Base-by-base conservation (phyloP, 2,797 vertebrate species). In the Dendrocincla fuliginosa region DNA sequence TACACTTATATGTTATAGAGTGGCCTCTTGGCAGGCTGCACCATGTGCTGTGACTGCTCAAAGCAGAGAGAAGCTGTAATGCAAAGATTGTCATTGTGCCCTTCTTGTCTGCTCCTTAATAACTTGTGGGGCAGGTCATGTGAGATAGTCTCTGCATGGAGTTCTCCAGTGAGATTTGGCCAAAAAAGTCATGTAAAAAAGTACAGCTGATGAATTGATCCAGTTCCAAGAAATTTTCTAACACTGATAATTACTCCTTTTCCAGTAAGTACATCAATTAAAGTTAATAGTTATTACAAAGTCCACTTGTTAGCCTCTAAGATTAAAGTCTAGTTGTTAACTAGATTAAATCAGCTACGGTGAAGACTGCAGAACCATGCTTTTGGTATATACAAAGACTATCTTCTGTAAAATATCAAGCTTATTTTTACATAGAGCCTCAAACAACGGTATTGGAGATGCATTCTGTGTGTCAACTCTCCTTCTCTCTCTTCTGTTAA, bases 1-100 rank as follows among this genome's bases (percentile, higher is more conserved):
- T 56, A 27, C 12, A 74, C 37, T 56, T 46, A 49, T 30, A 49
- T 53, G 80, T 16, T 25, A 70, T 0, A 13, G 65, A 16, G 65
- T 67, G 83, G 90, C 59, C 91, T 39, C 75, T 42, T 46, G 90
- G 81, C 78, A 90, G 52, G 85, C 87, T 49, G 75, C 24, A 37
- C 44, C 16, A 28, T 59, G 79, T 15, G 47, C 71, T 41, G 63
- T 1, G 28, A 3, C 13, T 50, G 44, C 4, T 70, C 44, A 14
- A 49, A 67, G 94, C 73, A 39, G 22, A 20, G 47, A 11, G 0
- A 60, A 20, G 44, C 50, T 42, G 23, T 5, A 28, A 15, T n/a
- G 39, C 50, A 76, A 32, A 20, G 39, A 5, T 2, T n/a, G n/a
- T 6, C n/a, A 14, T 5, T 1, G 2, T 25, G 50, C 65, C 39